Evolutionary conservation across 2,888 invertebrate species (phyloP).

Genomic region (Theretra japonica): DNA sequence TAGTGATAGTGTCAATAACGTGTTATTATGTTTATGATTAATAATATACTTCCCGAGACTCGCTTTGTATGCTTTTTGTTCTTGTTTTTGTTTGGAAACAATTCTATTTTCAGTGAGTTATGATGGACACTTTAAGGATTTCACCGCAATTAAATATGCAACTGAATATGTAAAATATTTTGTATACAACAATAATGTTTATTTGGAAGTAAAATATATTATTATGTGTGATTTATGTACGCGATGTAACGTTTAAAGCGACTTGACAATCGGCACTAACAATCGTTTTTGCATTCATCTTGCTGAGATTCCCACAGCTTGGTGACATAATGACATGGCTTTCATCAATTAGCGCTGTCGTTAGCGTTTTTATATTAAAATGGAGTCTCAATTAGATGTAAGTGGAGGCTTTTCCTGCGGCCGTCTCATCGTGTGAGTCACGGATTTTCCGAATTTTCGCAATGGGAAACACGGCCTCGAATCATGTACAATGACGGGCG

Average conservation of each 20-base stretch:
- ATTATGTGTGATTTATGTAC: background rate
- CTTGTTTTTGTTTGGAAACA: background rate
- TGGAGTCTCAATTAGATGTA: conserved; percentile 61
- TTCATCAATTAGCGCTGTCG: conserved; percentile 54
- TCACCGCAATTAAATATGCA: background rate
- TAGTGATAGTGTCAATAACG: conserved; percentile 77
- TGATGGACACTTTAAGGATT: background rate
- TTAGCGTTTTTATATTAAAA: conserved; percentile 55
- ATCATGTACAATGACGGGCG: conserved; percentile 18
- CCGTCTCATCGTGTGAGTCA: conserved; percentile 72
- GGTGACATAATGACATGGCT: conserved; percentile 67
- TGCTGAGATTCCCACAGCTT: conserved; percentile 63
- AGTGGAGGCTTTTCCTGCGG: conserved; percentile 72
- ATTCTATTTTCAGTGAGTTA: background rate
- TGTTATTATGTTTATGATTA: conserved; percentile 65
- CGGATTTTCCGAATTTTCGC: conserved; percentile 78
- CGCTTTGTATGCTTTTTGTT: conserved; percentile 22
- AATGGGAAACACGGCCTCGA: conserved; percentile 34
- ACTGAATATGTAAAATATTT: background rate
- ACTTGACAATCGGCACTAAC: background rate
- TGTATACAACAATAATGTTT: background rate
- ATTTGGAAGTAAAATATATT: background rate
- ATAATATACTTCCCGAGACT: conserved; percentile 27
- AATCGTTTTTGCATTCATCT: conserved; percentile 38
- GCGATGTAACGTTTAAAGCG: conserved; percentile 1